Base-by-base conservation (phyloP, 2,888 invertebrate genomes). In the Trissolcus brochymenae region DNA sequence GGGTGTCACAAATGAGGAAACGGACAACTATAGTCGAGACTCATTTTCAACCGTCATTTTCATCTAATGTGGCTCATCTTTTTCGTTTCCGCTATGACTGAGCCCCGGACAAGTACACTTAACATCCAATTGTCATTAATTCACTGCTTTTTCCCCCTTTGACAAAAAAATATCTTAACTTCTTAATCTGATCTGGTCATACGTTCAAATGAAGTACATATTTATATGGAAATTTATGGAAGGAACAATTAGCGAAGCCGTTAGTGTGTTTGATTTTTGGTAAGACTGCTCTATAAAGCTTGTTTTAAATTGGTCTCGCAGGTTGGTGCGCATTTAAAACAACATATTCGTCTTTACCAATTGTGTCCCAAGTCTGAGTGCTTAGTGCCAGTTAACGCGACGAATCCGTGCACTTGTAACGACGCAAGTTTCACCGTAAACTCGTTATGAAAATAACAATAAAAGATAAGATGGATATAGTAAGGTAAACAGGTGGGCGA, bases 1-100 rank as follows among this genome's bases (percentile, higher is more conserved):
- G 87, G 87, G 88, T 88, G 88, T 87, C 84, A 75, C 81, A 88
- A 88, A 87, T 88, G 87, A 87, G 88, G 88, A 88, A 88, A 87
- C 83, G 81, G 82, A 84, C 84, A 87, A 87, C 86, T 87, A n/a
- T n/a, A 87, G 81, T 83, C 83, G 81, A 83, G 9, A 35, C 81
- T 86, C 85, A 87, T 87, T 87, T 87, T 82, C 87, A 66, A 60
- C 57, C 13, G 76, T 81, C 84, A 83, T 80, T 71, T 78, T 57
- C 72, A 79, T 77, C 74, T 77, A 70, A 78, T 79, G 80, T 76
- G 65, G 53, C 75, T 67, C 21, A 66, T 53, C 67, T 74, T 43
- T 19, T 54, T 75, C 75, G 55, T 75, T 68, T 78, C 80, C 78
- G 76, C 55, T 56, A 70, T 70, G 60, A 73, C 70, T 14, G 68